Percentiles rank a stretch among this genome's conserved stretches.
These are phyloP conservation scores for Orthosia cruda DNA, from an alignment of 2,888 invertebrate genomes.

Conservation along the genomic window DNA sequence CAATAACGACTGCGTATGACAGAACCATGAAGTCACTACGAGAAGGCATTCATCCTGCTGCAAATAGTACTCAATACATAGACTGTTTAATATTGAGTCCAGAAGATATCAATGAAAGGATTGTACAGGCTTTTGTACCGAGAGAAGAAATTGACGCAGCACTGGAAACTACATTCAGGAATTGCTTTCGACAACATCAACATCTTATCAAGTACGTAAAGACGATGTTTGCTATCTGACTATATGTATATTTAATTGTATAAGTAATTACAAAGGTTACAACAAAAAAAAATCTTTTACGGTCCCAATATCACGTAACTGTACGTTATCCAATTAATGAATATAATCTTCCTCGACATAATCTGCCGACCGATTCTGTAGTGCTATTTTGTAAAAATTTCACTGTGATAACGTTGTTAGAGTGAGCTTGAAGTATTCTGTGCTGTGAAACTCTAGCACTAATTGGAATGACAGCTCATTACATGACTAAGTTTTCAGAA, in stretches of 20 bases:
- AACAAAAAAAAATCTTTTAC: no score
- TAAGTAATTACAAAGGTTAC: no score
- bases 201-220: constrained; percentile 82
- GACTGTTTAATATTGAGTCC: constrained; percentile 46
- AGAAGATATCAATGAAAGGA: constrained; percentile 75
- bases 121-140: constrained; percentile 75
- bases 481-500: no score
- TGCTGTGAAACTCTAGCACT: no score
- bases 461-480: no score
- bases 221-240: neutral
- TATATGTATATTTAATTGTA: neutral
- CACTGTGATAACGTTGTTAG: no score
- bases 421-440: no score
- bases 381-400: no score
- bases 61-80: constrained; percentile 29
- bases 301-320: neutral
- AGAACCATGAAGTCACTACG: constrained; percentile 79
- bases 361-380: no score
- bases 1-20: constrained; percentile 83
- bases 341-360: no score
- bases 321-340: neutral
- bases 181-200: constrained; percentile 87
- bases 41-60: constrained; percentile 63
- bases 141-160: constrained; percentile 81
- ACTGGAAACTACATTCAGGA: constrained; percentile 79